Conservation (phyloP, 1,140 invertebrate species). For the Augochlora pura region DNA sequence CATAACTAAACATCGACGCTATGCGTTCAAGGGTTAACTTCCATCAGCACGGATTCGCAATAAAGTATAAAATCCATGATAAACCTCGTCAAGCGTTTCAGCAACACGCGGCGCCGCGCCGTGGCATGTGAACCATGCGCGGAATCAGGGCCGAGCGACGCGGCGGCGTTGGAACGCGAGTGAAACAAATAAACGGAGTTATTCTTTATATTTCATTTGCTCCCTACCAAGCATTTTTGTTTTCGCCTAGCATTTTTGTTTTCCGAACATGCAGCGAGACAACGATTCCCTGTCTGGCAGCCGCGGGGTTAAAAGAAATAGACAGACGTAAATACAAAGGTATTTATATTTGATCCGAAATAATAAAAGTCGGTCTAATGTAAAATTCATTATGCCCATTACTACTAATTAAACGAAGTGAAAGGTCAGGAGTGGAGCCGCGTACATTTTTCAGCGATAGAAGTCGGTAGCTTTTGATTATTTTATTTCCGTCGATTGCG, state of each 20-base stretch:
- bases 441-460: conserved; percentile 58
- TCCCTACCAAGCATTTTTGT: not conserved
- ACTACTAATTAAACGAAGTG: conserved; percentile 58
- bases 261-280: no score
- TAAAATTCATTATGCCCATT: conserved; percentile 63
- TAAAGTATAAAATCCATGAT: no score
- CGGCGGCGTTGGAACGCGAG: not conserved
- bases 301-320: not conserved
- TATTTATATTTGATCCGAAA: conserved; percentile 50
- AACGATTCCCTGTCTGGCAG: no score
- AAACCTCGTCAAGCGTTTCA: no score
- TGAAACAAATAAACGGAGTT: not conserved
- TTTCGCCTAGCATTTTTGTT: not conserved
- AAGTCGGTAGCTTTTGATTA: conserved; percentile 63
- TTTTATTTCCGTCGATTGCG: conserved; percentile 53
- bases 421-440: conserved; percentile 34
- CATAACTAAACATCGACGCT: no score
- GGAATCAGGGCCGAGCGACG: no score
- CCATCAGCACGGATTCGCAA: no score
- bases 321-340: not conserved
- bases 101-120: no score
- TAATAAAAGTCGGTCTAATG: conserved; percentile 60
- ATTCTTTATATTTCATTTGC: not conserved
- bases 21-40: no score
- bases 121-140: no score